These are phyloP conservation scores for Drosophila neutralis DNA, from an alignment of 2,888 invertebrate species.

Conservation along the genomic window DNA sequence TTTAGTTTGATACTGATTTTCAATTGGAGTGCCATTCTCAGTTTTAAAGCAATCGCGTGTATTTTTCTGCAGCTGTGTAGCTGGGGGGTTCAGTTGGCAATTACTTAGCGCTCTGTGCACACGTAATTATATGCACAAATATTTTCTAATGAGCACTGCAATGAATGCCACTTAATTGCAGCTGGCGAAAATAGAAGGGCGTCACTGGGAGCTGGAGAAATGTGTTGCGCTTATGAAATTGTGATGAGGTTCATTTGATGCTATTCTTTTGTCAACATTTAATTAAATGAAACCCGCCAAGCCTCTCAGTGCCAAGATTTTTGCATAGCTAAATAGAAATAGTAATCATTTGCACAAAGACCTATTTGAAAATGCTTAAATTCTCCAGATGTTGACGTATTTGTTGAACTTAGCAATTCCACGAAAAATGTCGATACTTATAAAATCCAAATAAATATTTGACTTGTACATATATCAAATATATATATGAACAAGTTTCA, in stretches of 20 bases:
- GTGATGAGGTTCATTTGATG: conserved; percentile 15
- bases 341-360: neutral
- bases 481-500: neutral
- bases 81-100: neutral
- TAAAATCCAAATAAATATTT: conserved; percentile 2
- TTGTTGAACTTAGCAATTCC: neutral
- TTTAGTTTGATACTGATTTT: conserved; percentile 14
- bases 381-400: conserved; percentile 3
- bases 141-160: conserved; percentile 74
- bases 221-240: conserved; percentile 25
- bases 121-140: conserved; percentile 73
- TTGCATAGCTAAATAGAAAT: neutral
- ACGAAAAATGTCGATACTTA: neutral
- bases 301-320: conserved; percentile 3
- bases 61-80: conserved; percentile 2
- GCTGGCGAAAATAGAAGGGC: neutral
- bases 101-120: conserved; percentile 31
- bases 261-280: conserved; percentile 2
- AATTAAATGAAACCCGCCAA: conserved; percentile 36
- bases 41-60: conserved; percentile 22
- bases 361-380: conserved; percentile 7
- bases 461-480: neutral
- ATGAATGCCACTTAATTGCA: conserved; percentile 70
- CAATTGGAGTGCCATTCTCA: conserved; percentile 42
- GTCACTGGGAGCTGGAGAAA: conserved; percentile 1